Evolutionary conservation across 2,797 vertebrate genomes (phyloP).

Genomic region (Sparus aurata): DNA sequence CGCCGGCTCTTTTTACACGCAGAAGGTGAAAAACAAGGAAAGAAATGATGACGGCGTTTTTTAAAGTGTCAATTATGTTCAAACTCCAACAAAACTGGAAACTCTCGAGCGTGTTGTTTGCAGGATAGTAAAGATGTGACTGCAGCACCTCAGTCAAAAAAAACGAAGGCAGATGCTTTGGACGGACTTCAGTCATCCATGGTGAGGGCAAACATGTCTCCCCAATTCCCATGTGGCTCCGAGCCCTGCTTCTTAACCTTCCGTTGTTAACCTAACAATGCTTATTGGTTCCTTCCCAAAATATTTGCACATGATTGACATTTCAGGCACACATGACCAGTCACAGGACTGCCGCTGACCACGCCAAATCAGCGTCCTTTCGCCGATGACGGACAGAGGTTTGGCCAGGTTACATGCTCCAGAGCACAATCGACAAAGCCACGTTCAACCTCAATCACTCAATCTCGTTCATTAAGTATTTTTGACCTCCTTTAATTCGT

Average conservation of each 20-base stretch:
- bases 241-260: slow-evolving; percentile 66
- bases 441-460: slow-evolving; percentile 38
- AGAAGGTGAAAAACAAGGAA: slow-evolving; percentile 29
- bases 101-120: slow-evolving; percentile 4
- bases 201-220: slow-evolving; percentile 60
- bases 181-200: slow-evolving; percentile 51
- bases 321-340: slow-evolving; percentile 81
- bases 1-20: slow-evolving; percentile 4
- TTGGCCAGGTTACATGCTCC: slow-evolving; percentile 56
- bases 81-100: neutral
- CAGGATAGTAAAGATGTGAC: slow-evolving; percentile 35
- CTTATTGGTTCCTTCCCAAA: slow-evolving; percentile 79
- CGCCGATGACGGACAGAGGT: slow-evolving; percentile 46
- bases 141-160: slow-evolving; percentile 32
- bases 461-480: slow-evolving; percentile 29
- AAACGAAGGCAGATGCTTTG: slow-evolving; percentile 50
- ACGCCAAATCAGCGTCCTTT: slow-evolving; percentile 55
- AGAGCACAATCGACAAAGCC: slow-evolving; percentile 65
- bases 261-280: slow-evolving; percentile 76
- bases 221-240: slow-evolving; percentile 59
- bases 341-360: slow-evolving; percentile 74
- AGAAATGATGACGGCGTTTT: slow-evolving; percentile 17
- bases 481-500: slow-evolving; percentile 36
- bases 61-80: slow-evolving; percentile 5
- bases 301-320: slow-evolving; percentile 84